phyloP scores from a whole-genome alignment of 2,888 invertebrate species.

The Galeruca laticollis region DNA sequence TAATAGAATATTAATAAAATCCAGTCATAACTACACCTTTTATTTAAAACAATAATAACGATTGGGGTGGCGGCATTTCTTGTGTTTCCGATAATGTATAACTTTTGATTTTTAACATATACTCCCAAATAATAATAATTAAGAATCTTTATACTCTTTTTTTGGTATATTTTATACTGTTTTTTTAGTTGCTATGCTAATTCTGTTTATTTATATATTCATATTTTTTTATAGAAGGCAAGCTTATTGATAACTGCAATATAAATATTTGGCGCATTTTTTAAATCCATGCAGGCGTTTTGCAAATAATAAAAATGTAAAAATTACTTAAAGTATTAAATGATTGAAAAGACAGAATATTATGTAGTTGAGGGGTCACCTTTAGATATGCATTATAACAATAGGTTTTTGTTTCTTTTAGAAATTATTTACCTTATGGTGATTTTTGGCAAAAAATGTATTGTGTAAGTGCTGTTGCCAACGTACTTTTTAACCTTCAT shows the following conservation, averaged over 20 bases:
- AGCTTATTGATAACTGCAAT: neutral
- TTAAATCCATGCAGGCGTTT: neutral
- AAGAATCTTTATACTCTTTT: too few species aligned
- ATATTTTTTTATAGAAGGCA: neutral
- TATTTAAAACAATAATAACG: too few species aligned
- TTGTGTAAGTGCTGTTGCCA: too few species aligned
- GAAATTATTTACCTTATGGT: neutral
- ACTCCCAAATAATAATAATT: too few species aligned
- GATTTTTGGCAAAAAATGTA: neutral
- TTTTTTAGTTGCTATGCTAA: neutral
- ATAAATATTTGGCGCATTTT: neutral
- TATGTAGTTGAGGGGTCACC: conserved; percentile 1
- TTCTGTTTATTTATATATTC: neutral
- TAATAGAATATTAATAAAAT: too few species aligned
- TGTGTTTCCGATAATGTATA: too few species aligned
- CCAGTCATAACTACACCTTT: too few species aligned
- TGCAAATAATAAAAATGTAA: conserved; percentile 2
- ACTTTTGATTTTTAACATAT: too few species aligned
- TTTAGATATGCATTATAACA: neutral
- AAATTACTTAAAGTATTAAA: conserved; percentile 3
- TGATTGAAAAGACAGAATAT: neutral
- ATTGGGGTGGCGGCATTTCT: too few species aligned
- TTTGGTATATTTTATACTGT: neutral
- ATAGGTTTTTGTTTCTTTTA: neutral
- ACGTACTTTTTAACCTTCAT: too few species aligned